Evolutionary conservation across 2,888 invertebrate genomes (phyloP).

Genomic region (Philhelius pedissequus): DNA sequence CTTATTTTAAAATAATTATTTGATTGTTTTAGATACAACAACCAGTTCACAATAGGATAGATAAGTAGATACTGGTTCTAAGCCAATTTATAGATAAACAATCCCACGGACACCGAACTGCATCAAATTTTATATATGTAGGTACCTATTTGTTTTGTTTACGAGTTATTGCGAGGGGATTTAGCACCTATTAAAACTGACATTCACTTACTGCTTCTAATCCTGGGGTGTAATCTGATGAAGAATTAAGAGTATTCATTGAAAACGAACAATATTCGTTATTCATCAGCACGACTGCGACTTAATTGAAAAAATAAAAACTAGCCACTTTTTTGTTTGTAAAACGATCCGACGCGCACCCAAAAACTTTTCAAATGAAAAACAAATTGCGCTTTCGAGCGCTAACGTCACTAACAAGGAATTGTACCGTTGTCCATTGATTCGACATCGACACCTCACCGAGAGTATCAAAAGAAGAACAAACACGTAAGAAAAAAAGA

Average conservation of each 20-base stretch:
- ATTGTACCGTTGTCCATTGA: slow-evolving; percentile 54
- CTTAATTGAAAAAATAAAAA: not conserved
- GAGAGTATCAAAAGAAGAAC: slow-evolving; percentile 24
- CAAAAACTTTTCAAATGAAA: slow-evolving; percentile 7
- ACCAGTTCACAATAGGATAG: not conserved
- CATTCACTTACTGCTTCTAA: not conserved
- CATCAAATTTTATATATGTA: not conserved
- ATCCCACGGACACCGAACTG: not conserved
- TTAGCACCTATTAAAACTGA: slow-evolving; percentile 19
- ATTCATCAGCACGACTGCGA: not conserved
- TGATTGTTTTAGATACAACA: not conserved
- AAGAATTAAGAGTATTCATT: not conserved
- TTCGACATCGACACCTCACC: slow-evolving; percentile 44
- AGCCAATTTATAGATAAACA: no score
- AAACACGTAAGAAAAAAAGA: not conserved
- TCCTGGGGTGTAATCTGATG: not conserved
- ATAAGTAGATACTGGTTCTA: not conserved
- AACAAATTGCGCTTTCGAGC: slow-evolving; percentile 46
- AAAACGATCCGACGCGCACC: slow-evolving; percentile 31
- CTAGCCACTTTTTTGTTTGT: slow-evolving; percentile 8
- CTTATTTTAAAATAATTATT: not conserved
- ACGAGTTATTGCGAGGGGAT: slow-evolving; percentile 30
- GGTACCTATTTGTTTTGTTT: not conserved
- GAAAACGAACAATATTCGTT: not conserved
- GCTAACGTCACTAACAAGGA: slow-evolving; percentile 43